Evolutionary conservation across 2,113 vertebrate genomes (phyloP).

Genomic region (Acanthisitta chloris): DNA sequence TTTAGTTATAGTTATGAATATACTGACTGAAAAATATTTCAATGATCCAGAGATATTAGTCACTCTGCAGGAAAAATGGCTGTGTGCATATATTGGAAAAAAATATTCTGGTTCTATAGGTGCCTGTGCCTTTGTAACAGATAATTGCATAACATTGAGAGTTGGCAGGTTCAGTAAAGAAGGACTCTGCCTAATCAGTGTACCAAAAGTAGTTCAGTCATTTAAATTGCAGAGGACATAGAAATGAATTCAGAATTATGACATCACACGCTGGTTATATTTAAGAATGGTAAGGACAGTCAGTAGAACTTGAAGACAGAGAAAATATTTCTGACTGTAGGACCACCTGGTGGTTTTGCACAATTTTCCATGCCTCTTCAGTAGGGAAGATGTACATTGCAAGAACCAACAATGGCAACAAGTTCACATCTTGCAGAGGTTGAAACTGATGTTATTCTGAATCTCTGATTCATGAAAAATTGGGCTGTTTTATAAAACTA

Average conservation of each 20-base stretch:
- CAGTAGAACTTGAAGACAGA: not conserved
- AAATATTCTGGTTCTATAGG: not conserved
- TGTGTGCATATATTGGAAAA: not conserved
- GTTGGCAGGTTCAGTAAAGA: not conserved
- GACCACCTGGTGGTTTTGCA: not conserved
- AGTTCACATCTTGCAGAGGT: not conserved
- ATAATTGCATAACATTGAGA: not conserved
- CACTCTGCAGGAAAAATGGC: slow-evolving; percentile 32
- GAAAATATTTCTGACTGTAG: not conserved
- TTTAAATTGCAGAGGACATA: not conserved
- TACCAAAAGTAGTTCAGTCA: not conserved
- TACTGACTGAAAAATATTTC: slow-evolving; percentile 70
- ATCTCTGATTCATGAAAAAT: not conserved
- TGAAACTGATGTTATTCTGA: not conserved
- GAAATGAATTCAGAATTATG: slow-evolving; percentile 17
- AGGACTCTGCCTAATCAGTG: not conserved
- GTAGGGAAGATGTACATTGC: not conserved
- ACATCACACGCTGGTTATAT: not conserved
- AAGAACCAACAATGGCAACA: not conserved
- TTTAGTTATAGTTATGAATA: slow-evolving; percentile 63
- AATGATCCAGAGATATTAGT: slow-evolving; percentile 66
- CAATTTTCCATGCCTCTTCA: not conserved
- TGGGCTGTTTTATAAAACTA: not conserved
- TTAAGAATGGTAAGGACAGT: not conserved
- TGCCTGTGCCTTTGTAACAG: slow-evolving; percentile 6